These are phyloP conservation scores for Saxidomus purpurata DNA, from an alignment of 1,140 invertebrate species.

Conservation along the genomic window DNA sequence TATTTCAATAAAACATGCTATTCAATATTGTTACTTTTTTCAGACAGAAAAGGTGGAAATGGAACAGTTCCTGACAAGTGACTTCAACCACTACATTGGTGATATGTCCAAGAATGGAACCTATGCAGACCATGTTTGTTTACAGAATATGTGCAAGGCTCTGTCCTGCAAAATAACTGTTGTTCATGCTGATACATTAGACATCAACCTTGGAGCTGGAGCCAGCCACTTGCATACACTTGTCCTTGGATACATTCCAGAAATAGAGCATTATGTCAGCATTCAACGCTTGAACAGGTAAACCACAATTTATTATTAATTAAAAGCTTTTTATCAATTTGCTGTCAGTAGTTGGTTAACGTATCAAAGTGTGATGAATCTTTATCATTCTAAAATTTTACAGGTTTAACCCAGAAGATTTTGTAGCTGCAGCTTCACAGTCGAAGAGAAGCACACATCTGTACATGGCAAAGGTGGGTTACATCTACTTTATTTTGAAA, in stretches of 20 bases:
- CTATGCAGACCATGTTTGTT: constrained; percentile 49
- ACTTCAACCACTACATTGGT: not conserved
- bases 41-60: constrained; percentile 27
- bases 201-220: not conserved
- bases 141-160: constrained; percentile 11
- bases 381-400: not conserved
- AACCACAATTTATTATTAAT: not conserved
- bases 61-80: not conserved
- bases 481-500: too few species aligned
- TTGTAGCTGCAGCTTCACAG: not conserved
- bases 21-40: constrained; percentile 13
- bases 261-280: constrained; percentile 30
- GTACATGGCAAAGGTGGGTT: constrained; percentile 17
- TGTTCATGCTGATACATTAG: constrained; percentile 4
- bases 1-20: not conserved
- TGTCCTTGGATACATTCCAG: constrained; percentile 29
- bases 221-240: not conserved
- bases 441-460: not conserved
- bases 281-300: not conserved
- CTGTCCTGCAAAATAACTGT: not conserved
- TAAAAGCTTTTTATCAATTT: not conserved
- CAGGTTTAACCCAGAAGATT: constrained; percentile 14
- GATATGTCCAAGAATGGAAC: constrained; percentile 26
- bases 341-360: too few species aligned
- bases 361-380: too few species aligned